Percentiles rank a stretch among this genome's conserved stretches.
Evolutionary conservation across 2,797 vertebrate genomes (phyloP).

Genomic region (Syncerus caffer): DNA sequence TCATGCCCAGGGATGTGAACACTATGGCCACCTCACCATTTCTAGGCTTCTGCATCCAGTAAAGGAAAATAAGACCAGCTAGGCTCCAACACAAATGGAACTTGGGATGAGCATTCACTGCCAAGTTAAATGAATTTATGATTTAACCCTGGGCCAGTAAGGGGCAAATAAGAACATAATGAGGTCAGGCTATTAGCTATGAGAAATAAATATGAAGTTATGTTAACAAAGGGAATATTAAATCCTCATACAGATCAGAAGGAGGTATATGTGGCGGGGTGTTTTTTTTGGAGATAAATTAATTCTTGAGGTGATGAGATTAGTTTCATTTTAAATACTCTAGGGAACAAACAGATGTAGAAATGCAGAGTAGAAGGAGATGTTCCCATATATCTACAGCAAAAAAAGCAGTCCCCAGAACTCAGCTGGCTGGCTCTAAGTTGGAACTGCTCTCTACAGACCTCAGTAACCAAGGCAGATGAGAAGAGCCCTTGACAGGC

Average conservation of each 20-base stretch:
- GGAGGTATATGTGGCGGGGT: neutral
- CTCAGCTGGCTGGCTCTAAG: neutral
- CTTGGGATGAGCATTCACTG: neutral
- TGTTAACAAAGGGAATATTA: conserved; percentile 30
- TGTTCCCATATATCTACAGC: neutral
- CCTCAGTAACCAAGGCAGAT: neutral
- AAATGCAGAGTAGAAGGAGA: neutral
- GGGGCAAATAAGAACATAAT: neutral
- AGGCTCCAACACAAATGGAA: neutral
- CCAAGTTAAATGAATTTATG: neutral
- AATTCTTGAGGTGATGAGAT: conserved; percentile 27
- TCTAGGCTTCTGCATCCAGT: neutral
- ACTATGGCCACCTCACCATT: neutral
- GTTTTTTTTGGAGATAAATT: neutral
- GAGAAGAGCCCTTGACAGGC: neutral
- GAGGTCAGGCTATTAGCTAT: neutral
- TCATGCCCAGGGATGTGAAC: neutral
- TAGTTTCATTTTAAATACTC: conserved; percentile 15
- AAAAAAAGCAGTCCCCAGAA: neutral
- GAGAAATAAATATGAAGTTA: conserved; percentile 13
- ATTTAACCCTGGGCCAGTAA: conserved; percentile 21
- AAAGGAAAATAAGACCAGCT: neutral
- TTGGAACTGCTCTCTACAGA: neutral
- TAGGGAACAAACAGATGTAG: neutral
- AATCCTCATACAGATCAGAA: neutral